phyloP scores from a whole-genome alignment of 2,797 vertebrate genomes.

The Platalea minor region DNA sequence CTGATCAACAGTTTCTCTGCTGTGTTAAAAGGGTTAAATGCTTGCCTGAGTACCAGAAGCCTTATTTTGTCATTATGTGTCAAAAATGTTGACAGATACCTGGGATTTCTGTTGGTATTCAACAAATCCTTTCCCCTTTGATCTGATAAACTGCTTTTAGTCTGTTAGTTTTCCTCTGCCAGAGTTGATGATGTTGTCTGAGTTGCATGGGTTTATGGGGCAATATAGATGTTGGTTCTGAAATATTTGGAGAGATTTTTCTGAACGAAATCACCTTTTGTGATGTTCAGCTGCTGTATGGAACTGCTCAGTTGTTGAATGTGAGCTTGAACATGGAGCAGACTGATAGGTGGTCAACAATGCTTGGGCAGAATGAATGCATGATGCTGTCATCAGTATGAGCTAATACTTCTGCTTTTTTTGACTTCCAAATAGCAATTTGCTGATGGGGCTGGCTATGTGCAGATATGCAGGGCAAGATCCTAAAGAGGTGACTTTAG shows the following conservation, averaged over 20 bases:
- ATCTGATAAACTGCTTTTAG: neutral
- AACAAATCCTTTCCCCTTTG: neutral
- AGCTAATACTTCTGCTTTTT: neutral
- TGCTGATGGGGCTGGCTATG: neutral
- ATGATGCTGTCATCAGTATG: neutral
- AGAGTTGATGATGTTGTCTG: neutral
- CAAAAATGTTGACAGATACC: neutral
- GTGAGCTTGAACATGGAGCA: neutral
- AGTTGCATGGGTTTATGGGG: neutral
- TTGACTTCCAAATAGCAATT: neutral
- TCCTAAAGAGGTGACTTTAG: neutral
- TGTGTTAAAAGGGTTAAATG: neutral
- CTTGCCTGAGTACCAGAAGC: neutral
- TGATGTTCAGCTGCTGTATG: neutral
- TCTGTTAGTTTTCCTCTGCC: neutral
- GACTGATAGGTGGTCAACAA: neutral
- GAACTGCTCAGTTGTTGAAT: neutral
- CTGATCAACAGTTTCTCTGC: neutral
- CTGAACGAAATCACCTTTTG: neutral
- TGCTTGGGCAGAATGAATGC: no score
- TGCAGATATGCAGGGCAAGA: neutral
- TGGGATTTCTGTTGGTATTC: neutral
- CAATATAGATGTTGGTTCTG: neutral
- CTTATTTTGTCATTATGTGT: neutral
- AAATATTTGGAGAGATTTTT: neutral